Evolutionary conservation across 2,113 vertebrate genomes (phyloP).

Genomic region (Datnioides undecimradiatus): DNA sequence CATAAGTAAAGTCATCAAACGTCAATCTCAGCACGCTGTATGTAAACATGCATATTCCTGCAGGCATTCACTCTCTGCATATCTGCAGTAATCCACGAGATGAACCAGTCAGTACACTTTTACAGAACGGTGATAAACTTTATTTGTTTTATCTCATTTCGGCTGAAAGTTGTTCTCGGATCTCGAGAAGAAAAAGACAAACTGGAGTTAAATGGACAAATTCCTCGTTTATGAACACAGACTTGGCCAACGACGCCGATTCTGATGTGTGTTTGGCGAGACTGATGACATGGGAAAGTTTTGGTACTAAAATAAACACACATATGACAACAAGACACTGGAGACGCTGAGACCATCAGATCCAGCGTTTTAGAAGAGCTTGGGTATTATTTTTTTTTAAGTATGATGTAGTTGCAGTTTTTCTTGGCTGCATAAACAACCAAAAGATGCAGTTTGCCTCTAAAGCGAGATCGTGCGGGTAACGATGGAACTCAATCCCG

Average conservation of each 20-base stretch:
- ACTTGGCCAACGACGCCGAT: neutral
- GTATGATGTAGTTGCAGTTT: neutral
- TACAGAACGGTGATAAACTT: no score
- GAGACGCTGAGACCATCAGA: neutral
- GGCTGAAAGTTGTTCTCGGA: neutral
- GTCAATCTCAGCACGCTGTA: no score
- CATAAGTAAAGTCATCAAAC: no score
- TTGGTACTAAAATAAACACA: neutral
- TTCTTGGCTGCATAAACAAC: slow-evolving; percentile 30
- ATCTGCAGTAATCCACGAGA: no score
- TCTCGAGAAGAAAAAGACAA: neutral
- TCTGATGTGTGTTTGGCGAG: neutral
- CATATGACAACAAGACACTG: neutral
- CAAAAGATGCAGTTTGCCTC: neutral
- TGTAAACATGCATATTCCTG: no score
- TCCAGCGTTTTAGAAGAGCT: neutral
- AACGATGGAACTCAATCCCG: slow-evolving; percentile 1
- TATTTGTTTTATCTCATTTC: no score
- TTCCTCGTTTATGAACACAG: neutral
- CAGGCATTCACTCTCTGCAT: no score
- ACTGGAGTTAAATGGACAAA: neutral
- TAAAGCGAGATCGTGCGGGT: neutral
- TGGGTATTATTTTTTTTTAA: no score
- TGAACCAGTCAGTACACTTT: no score
- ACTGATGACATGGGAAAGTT: slow-evolving; percentile 10